A percentile compares a stretch with the other conserved stretches of the same genome.
These are phyloP conservation scores for Potorous gilbertii DNA, from an alignment of 2,797 vertebrate genomes.

Conservation along the genomic window DNA sequence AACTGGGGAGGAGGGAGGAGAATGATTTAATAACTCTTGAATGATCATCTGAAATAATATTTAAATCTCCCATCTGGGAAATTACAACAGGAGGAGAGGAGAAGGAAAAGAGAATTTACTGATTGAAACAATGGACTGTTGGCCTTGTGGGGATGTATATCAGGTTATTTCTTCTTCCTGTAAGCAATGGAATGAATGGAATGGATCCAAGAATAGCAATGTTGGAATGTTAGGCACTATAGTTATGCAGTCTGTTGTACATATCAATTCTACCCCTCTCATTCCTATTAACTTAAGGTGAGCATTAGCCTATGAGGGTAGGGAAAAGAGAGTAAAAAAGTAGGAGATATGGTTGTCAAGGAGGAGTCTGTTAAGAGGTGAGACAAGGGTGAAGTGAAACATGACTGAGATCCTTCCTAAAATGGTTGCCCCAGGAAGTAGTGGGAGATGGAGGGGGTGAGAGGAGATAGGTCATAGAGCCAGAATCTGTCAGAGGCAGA, in stretches of 20 bases:
- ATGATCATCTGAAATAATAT: neutral
- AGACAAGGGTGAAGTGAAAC: neutral
- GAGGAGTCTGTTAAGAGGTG: neutral
- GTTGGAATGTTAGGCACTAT: neutral
- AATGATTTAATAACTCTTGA: neutral
- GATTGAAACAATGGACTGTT: neutral
- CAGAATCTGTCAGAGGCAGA: neutral
- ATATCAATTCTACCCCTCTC: neutral
- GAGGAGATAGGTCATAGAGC: neutral
- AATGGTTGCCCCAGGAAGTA: neutral
- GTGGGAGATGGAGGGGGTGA: neutral
- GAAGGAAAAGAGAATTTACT: neutral
- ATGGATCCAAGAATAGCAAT: neutral
- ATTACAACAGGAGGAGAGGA: neutral
- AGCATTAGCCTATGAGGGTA: neutral
- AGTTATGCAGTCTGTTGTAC: neutral
- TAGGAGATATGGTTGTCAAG: neutral
- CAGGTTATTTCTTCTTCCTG: neutral
- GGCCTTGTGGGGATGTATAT: neutral
- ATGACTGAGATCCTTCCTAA: neutral
- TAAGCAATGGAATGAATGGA: neutral
- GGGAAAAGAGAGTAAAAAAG: neutral
- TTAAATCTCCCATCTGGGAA: neutral
- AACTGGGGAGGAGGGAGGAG: neutral
- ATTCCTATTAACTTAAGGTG: neutral